Evolutionary conservation across 2,113 vertebrate species (phyloP).

Genomic region (Sisor rabdophorus): DNA sequence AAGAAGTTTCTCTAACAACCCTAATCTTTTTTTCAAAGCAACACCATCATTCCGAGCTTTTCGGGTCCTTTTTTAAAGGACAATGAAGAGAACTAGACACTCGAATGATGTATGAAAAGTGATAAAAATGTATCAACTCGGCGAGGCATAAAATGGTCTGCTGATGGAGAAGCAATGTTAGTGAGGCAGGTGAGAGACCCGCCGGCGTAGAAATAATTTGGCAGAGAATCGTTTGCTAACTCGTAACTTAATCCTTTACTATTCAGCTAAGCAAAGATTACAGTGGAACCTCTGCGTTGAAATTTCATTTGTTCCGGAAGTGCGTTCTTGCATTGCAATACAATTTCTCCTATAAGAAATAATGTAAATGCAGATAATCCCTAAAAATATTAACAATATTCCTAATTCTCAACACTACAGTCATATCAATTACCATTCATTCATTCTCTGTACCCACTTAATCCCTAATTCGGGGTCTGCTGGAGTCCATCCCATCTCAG

Average conservation of each 20-base stretch:
- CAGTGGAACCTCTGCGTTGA: too few relatives aligned
- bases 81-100: slow-evolving; percentile 9
- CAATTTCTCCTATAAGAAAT: too few relatives aligned
- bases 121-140: slow-evolving; percentile 22
- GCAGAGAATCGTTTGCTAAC: neutral
- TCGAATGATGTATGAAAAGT: neutral
- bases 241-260: neutral
- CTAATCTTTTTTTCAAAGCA: neutral
- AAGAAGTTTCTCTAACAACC: slow-evolving; percentile 15
- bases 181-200: slow-evolving; percentile 4
- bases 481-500: too few relatives aligned
- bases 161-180: slow-evolving; percentile 21
- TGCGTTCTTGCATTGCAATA: too few relatives aligned
- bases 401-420: too few relatives aligned
- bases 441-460: too few relatives aligned
- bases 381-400: too few relatives aligned
- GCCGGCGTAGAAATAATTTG: neutral
- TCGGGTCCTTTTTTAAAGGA: slow-evolving; percentile 13
- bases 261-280: too few relatives aligned
- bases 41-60: slow-evolving; percentile 2
- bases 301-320: too few relatives aligned
- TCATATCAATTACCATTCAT: too few relatives aligned
- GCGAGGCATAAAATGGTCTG: neutral
- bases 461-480: too few relatives aligned
- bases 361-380: too few relatives aligned